These are phyloP conservation scores for Zosterops lateralis DNA, from an alignment of 2,113 vertebrate species.

Conservation along the genomic window DNA sequence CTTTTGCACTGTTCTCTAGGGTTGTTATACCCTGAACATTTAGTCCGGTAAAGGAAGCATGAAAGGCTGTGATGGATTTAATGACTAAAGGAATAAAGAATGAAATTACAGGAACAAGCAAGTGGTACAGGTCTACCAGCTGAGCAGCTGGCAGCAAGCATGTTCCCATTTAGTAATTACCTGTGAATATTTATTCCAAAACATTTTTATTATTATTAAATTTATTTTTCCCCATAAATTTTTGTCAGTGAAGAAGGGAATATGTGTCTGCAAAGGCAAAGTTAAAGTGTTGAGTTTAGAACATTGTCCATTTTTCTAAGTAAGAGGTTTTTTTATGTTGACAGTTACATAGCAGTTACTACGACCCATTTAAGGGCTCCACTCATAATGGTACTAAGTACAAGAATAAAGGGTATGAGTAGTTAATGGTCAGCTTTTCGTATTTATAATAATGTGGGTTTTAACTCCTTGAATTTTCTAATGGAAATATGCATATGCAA, in stretches of 20 bases:
- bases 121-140: not conserved
- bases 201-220: not conserved
- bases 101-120: not conserved
- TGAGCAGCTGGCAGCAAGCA: not conserved
- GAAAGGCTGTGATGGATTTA: not conserved
- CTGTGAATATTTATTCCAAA: conserved; percentile 35
- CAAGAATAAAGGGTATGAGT: conserved; percentile 1
- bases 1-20: not conserved
- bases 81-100: not conserved
- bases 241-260: not conserved
- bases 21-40: not conserved
- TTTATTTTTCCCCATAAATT: not conserved
- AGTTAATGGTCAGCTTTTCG: conserved; percentile 4
- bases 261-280: not conserved
- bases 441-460: conserved; percentile 36
- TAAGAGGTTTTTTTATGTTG: not conserved
- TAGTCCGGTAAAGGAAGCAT: not conserved
- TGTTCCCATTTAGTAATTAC: not conserved
- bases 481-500: not conserved
- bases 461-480: not conserved
- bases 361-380: not conserved
- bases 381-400: conserved; percentile 37
- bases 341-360: not conserved
- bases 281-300: not conserved
- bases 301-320: not conserved